Evolutionary conservation across 2,113 vertebrate species (phyloP).

Genomic region (Orcinus orca): DNA sequence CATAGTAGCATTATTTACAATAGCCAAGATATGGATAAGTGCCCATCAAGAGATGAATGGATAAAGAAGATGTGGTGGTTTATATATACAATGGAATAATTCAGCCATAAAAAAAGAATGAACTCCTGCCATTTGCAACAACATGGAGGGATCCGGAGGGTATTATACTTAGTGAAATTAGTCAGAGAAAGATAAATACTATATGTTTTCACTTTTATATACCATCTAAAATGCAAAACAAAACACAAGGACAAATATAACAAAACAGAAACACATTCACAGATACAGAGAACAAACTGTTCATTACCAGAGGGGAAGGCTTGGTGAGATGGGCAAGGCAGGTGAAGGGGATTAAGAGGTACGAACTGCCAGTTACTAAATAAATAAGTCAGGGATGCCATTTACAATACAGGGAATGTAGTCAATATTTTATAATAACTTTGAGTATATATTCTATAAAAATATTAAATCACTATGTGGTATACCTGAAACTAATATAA

Average conservation of each 20-base stretch:
- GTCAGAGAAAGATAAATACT: neutral
- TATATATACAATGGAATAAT: too few relatives aligned
- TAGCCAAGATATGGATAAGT: too few relatives aligned
- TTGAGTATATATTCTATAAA: neutral
- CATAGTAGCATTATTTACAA: too few relatives aligned
- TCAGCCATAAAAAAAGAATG: too few relatives aligned
- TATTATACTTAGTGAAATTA: neutral
- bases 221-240: neutral
- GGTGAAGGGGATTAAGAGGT: neutral
- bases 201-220: neutral
- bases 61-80: too few relatives aligned
- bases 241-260: neutral
- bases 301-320: neutral
- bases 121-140: too few relatives aligned
- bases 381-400: neutral
- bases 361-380: neutral
- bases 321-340: neutral
- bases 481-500: neutral
- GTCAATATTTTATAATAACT: neutral
- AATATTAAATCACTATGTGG: neutral
- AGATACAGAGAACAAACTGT: neutral
- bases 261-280: neutral
- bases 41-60: too few relatives aligned
- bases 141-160: neutral
- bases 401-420: neutral